Evolutionary conservation across 2,113 vertebrate species (phyloP).

Genomic region (Pluvialis apricaria): DNA sequence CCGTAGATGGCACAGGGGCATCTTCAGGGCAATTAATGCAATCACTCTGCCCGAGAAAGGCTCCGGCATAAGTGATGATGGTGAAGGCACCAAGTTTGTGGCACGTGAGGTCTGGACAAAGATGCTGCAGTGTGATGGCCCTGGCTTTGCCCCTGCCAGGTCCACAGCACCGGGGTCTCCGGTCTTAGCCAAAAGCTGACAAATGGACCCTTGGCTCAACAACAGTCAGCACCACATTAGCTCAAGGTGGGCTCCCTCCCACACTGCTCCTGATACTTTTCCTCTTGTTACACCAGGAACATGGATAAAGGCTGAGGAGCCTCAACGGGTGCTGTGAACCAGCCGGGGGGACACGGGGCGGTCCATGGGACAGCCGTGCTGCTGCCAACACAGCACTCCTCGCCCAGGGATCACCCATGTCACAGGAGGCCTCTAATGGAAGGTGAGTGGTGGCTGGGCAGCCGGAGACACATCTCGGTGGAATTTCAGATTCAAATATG

Average conservation of each 20-base stretch:
- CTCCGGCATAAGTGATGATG: background rate
- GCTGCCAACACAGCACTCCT: background rate
- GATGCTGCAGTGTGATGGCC: background rate
- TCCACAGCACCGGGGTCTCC: accelerated
- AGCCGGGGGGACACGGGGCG: accelerated
- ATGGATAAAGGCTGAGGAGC: background rate
- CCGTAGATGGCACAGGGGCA: accelerated
- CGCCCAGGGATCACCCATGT: background rate
- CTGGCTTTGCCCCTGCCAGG: background rate
- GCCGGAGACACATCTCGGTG: background rate
- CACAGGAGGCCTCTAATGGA: conserved; percentile 35
- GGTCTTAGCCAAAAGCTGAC: background rate
- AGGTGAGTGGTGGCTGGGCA: conserved; percentile 23
- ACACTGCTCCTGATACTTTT: background rate
- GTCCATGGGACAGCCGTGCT: background rate
- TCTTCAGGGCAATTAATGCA: background rate
- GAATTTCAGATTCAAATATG: background rate
- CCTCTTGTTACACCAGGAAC: background rate
- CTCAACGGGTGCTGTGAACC: background rate
- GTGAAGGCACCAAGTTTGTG: background rate
- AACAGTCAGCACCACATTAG: background rate
- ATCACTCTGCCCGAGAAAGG: background rate
- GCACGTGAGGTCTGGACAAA: background rate
- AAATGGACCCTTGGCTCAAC: background rate
- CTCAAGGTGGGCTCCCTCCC: background rate